A percentile compares a stretch with the other conserved stretches of the same genome.
These are phyloP conservation scores for Lacerta viridis DNA, from an alignment of 2,797 vertebrate species.

Conservation along the genomic window DNA sequence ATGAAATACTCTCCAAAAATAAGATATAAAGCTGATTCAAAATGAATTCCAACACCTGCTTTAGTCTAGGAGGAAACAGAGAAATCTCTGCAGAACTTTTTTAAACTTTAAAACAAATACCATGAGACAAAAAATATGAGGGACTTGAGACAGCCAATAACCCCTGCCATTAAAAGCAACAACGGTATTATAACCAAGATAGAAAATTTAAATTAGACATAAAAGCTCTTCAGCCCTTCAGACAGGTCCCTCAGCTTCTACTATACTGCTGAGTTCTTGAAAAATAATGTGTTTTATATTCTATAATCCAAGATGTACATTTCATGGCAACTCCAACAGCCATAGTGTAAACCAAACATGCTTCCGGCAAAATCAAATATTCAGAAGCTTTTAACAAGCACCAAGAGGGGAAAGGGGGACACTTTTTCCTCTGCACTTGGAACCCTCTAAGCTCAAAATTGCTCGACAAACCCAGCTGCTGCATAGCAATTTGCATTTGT, in stretches of 20 bases:
- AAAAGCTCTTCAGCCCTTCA: not conserved
- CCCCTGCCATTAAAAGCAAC: not conserved
- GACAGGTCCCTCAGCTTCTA: not conserved
- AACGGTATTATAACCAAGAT: not conserved
- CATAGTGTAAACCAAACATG: not conserved
- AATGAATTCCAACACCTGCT: not conserved
- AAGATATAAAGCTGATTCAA: not conserved
- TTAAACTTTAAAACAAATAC: not conserved
- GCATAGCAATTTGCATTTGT: conserved; percentile 49
- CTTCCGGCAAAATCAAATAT: conserved; percentile 51
- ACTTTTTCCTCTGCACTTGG: not conserved
- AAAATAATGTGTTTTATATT: conserved; percentile 17
- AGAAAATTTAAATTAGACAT: not conserved
- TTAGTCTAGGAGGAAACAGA: not conserved
- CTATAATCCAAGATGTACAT: conserved; percentile 41
- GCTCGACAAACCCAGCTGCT: conserved; percentile 53
- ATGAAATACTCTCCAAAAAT: not conserved
- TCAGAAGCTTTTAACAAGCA: conserved; percentile 31
- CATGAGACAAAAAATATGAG: not conserved
- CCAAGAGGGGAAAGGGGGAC: not conserved
- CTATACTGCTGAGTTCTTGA: not conserved
- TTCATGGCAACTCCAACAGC: conserved; percentile 23
- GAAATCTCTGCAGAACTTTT: not conserved
- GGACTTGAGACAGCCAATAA: not conserved
- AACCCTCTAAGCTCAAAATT: conserved; percentile 54